phyloP scores from a whole-genome alignment of 1,140 invertebrate species.

The Goniozus legneri region DNA sequence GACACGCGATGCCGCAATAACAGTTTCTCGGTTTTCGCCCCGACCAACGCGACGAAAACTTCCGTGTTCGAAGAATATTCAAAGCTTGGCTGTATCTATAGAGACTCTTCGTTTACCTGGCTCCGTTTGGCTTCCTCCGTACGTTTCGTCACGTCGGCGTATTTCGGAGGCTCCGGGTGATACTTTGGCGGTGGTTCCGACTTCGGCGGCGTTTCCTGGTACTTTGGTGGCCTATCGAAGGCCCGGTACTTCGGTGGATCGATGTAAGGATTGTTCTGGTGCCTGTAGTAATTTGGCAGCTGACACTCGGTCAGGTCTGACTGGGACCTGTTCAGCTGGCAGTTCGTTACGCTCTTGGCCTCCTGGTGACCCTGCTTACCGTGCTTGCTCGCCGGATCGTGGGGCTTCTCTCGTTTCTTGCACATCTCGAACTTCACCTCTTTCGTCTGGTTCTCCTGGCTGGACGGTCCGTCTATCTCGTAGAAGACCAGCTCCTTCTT shows the following conservation, averaged over 20 bases:
- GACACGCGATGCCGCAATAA: no score
- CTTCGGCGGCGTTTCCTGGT: conserved; percentile 39
- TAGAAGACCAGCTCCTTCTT: conserved; percentile 45
- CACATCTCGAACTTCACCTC: conserved; percentile 28
- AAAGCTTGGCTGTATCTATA: no score
- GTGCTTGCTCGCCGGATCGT: conserved; percentile 34
- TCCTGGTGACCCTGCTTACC: conserved; percentile 23
- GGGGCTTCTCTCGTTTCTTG: conserved; percentile 34
- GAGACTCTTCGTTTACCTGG: no score
- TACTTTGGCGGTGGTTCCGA: conserved; percentile 43
- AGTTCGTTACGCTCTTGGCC: background rate
- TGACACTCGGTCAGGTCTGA: conserved; percentile 27
- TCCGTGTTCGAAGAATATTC: no score
- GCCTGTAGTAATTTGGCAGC: conserved; percentile 24
- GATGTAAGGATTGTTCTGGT: conserved; percentile 27
- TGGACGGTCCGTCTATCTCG: conserved; percentile 38
- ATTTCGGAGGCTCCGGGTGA: conserved; percentile 38
- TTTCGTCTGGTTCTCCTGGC: conserved; percentile 25
- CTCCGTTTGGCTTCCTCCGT: conserved; percentile 38
- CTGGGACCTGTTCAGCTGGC: conserved; percentile 31
- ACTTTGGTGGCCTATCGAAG: conserved; percentile 42
- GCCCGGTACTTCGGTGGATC: conserved; percentile 44
- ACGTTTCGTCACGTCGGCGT: conserved; percentile 37
- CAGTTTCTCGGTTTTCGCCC: no score
- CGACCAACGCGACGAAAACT: no score